Evolutionary conservation across 2,888 invertebrate species (phyloP).

Genomic region (Epinotia ramella): DNA sequence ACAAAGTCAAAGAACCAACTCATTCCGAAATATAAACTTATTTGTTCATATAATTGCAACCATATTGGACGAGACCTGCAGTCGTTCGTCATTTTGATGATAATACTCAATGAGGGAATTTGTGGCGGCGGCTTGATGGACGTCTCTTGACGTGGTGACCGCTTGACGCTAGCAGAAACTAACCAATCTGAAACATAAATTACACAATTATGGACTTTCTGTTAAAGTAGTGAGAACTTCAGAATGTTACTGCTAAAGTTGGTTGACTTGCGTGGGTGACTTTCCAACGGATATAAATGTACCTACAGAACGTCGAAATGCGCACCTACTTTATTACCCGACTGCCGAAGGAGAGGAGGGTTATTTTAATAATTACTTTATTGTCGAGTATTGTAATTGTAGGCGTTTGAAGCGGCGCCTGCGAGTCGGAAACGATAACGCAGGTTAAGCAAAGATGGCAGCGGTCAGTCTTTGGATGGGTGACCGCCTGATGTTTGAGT

Average conservation of each 20-base stretch:
- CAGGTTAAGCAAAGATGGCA: no score
- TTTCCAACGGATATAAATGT: conserved; percentile 4
- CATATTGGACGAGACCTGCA: not conserved
- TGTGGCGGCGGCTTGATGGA: conserved; percentile 22
- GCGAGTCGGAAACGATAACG: no score
- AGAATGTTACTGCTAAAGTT: not conserved
- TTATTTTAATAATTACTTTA: not conserved
- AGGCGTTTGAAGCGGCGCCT: no score
- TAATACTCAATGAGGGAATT: conserved; percentile 31
- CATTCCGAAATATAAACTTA: no score
- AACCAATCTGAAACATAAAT: not conserved
- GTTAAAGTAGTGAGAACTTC: not conserved
- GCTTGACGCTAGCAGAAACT: conserved; percentile 12
- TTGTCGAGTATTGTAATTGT: no score
- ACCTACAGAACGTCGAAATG: not conserved
- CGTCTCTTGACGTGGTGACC: conserved; percentile 24
- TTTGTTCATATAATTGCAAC: conserved; percentile 5
- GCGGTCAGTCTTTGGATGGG: no score
- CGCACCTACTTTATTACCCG: not conserved
- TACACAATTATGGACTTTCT: not conserved
- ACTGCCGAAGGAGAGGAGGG: no score
- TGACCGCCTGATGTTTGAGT: no score
- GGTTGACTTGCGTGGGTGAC: not conserved
- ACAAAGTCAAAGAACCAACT: no score
- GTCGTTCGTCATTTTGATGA: conserved; percentile 37